Base-by-base conservation (phyloP, 1,140 invertebrate species). In the Drosophila triauraria region DNA sequence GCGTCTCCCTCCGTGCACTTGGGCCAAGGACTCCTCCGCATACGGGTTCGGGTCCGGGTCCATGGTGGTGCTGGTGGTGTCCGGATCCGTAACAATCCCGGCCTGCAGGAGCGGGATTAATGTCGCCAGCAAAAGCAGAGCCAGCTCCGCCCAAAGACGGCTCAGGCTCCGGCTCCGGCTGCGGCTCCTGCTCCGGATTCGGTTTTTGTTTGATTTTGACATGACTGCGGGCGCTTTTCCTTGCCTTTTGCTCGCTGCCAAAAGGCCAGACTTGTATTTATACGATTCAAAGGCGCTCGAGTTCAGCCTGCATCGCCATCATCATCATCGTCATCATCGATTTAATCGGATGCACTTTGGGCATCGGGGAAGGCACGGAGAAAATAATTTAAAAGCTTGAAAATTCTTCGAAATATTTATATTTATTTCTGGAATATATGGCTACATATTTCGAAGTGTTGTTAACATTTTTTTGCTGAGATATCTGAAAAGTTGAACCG, bases 251-350 rank as follows among this genome's bases (percentile, higher is more conserved):
- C 53, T 51, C 50, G 38, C 51, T 68, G 51, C 64, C 53, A 63
- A 79, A 62, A 44, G 59, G 42, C 38, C 43, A 43, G 74, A 60
- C 85, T 81, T 70, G 67, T 90, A 88, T 88, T 88, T 88, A 88
- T 88, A 88, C 82, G 67, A 85, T 57, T 47, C 48, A 42, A 47
- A 50, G 46, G 46, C 42, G 17, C 20, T 27, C 60, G 30, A 15
- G 13, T 20, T 65, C 30, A 35, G 71, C 56, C 71, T 46, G 59
- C 25, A 50, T 51, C 63, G 32, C 30, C 60, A 27, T 38, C 46
- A n/a, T n/a, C 48, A 30, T 20, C 51, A 60, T 57, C 60, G 47
- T 23, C 61, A 56, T 54, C 23, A 72, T 60, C 75, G 67, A 76
- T 48, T 81, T 85, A 81, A 85, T 78, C 70, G 72, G 67, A 54